phyloP scores from a whole-genome alignment of 2,888 invertebrate species.

The Micoletzkya japonica region DNA sequence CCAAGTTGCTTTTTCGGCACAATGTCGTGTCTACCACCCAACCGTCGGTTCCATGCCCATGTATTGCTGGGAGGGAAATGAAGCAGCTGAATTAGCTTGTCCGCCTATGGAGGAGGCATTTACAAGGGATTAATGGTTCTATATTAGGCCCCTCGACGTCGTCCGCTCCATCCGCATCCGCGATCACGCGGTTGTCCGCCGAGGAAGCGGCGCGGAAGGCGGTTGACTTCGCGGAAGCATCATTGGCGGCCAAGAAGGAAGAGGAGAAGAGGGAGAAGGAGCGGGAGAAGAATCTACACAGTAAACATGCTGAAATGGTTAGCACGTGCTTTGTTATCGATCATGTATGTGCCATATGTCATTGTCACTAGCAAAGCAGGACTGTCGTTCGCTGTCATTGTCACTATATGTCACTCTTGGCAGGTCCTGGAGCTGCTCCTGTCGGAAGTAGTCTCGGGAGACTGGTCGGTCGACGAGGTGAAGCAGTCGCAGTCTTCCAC shows the following conservation, averaged over 20 bases:
- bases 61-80: neutral
- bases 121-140: neutral
- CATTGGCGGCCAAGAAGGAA: too few relatives aligned
- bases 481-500: conserved; percentile 15
- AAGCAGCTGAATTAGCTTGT: neutral
- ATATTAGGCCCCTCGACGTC: too few relatives aligned
- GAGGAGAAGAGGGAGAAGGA: conserved; percentile 23
- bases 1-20: too few relatives aligned
- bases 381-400: neutral
- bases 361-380: too few relatives aligned
- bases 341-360: too few relatives aligned
- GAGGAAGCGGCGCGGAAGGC: neutral
- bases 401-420: neutral
- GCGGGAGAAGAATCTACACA: neutral
- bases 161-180: neutral
- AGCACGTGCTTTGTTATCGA: too few relatives aligned
- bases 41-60: too few relatives aligned
- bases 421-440: conserved; percentile 38
- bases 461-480: conserved; percentile 29
- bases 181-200: neutral
- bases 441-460: conserved; percentile 35
- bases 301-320: neutral
- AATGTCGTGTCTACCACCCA: too few relatives aligned
- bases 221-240: too few relatives aligned
- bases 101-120: neutral